Evolutionary conservation across 2,113 vertebrate species (phyloP).

Genomic region (Alexandromys fortis): DNA sequence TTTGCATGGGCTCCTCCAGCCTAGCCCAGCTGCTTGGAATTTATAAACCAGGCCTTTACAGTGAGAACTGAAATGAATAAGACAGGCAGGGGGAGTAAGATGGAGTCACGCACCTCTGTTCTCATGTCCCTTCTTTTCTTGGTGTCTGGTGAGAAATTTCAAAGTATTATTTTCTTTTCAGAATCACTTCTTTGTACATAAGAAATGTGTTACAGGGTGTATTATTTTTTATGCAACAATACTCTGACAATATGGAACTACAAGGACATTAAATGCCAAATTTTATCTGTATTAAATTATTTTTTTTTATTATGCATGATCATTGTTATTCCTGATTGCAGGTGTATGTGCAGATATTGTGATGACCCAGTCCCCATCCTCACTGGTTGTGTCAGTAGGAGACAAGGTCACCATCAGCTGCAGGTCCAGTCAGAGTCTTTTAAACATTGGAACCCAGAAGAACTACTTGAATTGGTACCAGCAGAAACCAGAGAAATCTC

Average conservation of each 20-base stretch:
- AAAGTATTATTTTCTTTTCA: background rate
- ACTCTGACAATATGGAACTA: too few relatives aligned
- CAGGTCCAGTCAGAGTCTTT: too few relatives aligned
- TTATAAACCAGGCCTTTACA: background rate
- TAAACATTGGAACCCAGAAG: too few relatives aligned
- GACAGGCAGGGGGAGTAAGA: background rate
- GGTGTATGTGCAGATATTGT: background rate
- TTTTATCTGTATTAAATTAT: too few relatives aligned
- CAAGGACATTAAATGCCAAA: background rate
- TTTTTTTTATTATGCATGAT: too few relatives aligned
- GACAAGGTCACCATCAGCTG: too few relatives aligned
- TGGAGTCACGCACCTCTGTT: background rate
- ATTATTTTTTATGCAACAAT: background rate
- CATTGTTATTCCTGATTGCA: too few relatives aligned
- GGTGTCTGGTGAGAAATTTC: background rate
- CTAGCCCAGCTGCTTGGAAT: background rate
- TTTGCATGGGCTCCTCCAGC: slow-evolving; percentile 80
- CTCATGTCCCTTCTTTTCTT: background rate
- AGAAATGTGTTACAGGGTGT: background rate
- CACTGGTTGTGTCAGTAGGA: too few relatives aligned
- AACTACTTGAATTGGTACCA: too few relatives aligned
- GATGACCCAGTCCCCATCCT: too few relatives aligned
- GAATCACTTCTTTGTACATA: background rate
- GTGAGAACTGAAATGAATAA: background rate
- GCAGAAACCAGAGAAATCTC: too few relatives aligned